phyloP scores from a whole-genome alignment of 2,113 vertebrate species.

The Trematomus loennbergii region DNA sequence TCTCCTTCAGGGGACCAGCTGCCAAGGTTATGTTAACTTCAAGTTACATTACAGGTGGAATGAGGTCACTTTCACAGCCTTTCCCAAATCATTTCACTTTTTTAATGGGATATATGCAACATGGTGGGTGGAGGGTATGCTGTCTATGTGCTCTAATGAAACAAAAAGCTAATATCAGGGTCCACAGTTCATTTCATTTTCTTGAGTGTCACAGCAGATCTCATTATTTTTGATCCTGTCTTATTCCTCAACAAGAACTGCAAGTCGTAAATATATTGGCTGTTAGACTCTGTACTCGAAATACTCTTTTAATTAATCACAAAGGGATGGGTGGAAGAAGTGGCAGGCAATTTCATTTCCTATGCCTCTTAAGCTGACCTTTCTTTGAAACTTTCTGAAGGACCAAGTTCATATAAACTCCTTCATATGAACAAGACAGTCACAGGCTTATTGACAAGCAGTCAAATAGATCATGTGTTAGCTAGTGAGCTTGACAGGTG shows the following conservation, averaged over 20 bases:
- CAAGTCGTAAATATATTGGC: background rate
- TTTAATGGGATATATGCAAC: background rate
- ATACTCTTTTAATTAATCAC: background rate
- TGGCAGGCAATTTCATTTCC: background rate
- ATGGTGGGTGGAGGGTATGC: background rate
- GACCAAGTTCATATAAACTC: background rate
- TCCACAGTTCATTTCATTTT: slow-evolving; percentile 21
- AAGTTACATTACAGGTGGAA: slow-evolving; percentile 43
- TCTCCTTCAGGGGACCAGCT: slow-evolving; percentile 47
- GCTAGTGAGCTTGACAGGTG: too few species aligned
- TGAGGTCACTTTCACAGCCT: background rate
- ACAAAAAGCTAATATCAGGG: background rate
- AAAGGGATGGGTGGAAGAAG: background rate
- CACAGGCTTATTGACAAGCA: too few species aligned
- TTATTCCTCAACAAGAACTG: background rate
- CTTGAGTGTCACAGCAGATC: background rate
- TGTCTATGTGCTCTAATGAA: background rate
- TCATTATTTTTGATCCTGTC: slow-evolving; percentile 15
- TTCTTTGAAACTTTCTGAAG: background rate
- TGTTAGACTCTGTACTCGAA: too few species aligned
- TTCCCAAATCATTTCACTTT: slow-evolving; percentile 21
- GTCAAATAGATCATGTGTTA: too few species aligned
- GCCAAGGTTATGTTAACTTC: slow-evolving; percentile 42
- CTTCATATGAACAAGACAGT: background rate
- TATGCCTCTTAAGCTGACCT: background rate